phyloP scores from a whole-genome alignment of 64 coral and sea anemone species.

The Pachyseris speciosa region DNA sequence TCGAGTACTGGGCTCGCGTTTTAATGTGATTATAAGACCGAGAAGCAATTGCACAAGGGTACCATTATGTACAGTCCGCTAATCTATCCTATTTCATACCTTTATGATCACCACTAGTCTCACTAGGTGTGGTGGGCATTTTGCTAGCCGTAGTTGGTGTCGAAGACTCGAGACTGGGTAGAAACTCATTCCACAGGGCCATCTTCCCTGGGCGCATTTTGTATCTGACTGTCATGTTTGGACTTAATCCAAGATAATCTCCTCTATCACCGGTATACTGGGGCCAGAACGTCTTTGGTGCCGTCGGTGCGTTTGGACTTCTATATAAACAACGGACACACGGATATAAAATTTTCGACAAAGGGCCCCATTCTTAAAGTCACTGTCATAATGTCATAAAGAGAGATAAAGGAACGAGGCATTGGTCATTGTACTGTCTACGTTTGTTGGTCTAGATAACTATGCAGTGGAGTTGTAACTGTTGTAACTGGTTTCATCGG shows the following conservation, averaged over 20 bases:
- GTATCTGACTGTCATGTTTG: background rate
- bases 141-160: background rate
- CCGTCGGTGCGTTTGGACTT: constrained; percentile 4
- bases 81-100: background rate
- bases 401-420: background rate
- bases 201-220: constrained; percentile 54
- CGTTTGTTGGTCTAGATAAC: no score
- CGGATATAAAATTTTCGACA: background rate
- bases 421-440: no score
- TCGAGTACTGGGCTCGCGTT: no score
- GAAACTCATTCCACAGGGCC: constrained; percentile 57
- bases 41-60: background rate
- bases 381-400: no score
- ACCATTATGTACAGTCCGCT: no score
- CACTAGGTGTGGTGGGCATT: background rate
- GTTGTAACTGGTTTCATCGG: no score
- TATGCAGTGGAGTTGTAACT: no score
- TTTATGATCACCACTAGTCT: background rate
- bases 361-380: no score
- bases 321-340: background rate
- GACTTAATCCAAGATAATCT: constrained; percentile 4
- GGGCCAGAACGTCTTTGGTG: background rate
- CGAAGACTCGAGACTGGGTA: background rate
- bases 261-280: background rate
- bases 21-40: background rate